These are phyloP conservation scores for Pyrgus malvae DNA, from an alignment of 2,888 invertebrate genomes.

Conservation along the genomic window DNA sequence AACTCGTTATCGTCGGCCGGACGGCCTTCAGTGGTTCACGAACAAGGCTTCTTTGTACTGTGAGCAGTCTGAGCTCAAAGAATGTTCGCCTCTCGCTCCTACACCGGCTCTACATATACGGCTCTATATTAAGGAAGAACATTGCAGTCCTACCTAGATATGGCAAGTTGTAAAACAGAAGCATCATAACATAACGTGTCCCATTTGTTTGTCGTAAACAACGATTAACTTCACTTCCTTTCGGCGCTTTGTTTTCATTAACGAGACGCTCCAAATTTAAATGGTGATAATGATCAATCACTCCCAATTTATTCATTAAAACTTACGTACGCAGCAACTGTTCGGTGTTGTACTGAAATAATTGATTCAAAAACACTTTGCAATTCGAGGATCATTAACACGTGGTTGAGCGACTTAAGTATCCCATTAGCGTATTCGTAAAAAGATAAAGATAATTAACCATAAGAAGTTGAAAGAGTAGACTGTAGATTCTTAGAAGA, in stretches of 20 bases:
- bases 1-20: conserved; percentile 64
- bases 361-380: conserved; percentile 5
- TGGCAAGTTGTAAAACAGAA: conserved; percentile 25
- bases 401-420: neutral
- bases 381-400: neutral
- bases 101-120: conserved; percentile 36
- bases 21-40: conserved; percentile 76
- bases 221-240: conserved; percentile 17
- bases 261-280: conserved; percentile 14
- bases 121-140: conserved; percentile 42
- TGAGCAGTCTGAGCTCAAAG: conserved; percentile 32
- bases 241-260: conserved; percentile 19
- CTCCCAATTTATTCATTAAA: conserved; percentile 1
- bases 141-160: conserved; percentile 33
- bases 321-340: neutral
- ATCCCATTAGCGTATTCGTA: conserved; percentile 8
- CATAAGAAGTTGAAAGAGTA: conserved; percentile 14
- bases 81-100: conserved; percentile 16
- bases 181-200: conserved; percentile 10
- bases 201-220: conserved; percentile 21
- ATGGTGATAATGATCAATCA: conserved; percentile 11
- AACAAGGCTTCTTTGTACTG: conserved; percentile 74
- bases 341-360: neutral
- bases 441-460: conserved; percentile 17
- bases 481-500: conserved; percentile 44